phyloP scores from a whole-genome alignment of 2,113 vertebrate genomes.

The Phainopepla nitens region DNA sequence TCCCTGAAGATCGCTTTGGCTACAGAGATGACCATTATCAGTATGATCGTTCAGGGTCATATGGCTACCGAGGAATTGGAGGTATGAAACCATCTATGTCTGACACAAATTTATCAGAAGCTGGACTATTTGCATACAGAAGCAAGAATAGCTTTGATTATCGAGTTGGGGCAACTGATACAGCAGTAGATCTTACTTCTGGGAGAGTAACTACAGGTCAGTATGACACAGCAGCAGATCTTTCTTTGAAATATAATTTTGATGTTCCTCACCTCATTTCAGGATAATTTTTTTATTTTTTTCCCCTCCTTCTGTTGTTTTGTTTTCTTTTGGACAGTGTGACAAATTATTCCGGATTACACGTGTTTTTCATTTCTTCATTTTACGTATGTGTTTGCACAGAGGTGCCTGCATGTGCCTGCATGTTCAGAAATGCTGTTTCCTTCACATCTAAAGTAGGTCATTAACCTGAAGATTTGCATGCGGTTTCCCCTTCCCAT shows the following conservation, averaged over 20 bases:
- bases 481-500: constrained; percentile 76
- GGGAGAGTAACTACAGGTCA: constrained; percentile 90
- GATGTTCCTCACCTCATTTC: constrained; percentile 82
- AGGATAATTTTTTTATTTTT: constrained; percentile 72
- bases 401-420: constrained; percentile 93
- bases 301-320: constrained; percentile 65
- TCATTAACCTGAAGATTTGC: constrained; percentile 81
- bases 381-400: constrained; percentile 74
- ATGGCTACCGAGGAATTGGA: constrained; percentile 80
- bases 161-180: constrained; percentile 79
- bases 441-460: constrained; percentile 83
- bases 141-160: constrained; percentile 88
- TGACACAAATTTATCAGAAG: constrained; percentile 86
- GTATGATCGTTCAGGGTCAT: constrained; percentile 79
- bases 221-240: constrained; percentile 78
- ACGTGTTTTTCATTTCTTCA: constrained; percentile 64
- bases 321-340: constrained; percentile 72
- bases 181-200: constrained; percentile 94
- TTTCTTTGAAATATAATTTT: constrained; percentile 85
- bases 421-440: constrained; percentile 90
- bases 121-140: constrained; percentile 85
- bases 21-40: constrained; percentile 88
- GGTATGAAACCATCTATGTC: constrained; percentile 89
- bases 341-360: constrained; percentile 67
- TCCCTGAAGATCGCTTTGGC: constrained; percentile 88